Evolutionary conservation across 2,113 vertebrate species (phyloP).

Genomic region (Anseranas semipalmata): DNA sequence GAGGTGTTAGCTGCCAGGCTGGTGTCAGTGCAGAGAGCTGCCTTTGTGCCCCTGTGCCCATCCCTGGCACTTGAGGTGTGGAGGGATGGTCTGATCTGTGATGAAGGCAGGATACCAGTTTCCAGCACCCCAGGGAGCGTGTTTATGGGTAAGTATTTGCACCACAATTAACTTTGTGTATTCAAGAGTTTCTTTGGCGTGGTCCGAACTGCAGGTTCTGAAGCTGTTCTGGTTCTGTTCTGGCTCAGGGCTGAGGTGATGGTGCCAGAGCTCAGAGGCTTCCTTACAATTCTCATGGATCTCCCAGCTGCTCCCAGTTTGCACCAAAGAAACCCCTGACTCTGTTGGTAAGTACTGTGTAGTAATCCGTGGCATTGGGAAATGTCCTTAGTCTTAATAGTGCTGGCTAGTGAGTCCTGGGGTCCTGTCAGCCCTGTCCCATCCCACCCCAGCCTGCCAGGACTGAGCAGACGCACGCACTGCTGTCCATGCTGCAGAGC

Average conservation of each 20-base stretch:
- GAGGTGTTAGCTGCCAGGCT: not conserved
- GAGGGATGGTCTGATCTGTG: not conserved
- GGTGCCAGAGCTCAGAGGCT: not conserved
- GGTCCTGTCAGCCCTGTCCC: not conserved
- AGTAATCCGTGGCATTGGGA: not conserved
- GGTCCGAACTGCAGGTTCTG: not conserved
- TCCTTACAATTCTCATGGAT: rapidly evolving
- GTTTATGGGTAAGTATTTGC: not conserved
- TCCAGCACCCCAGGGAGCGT: not conserved
- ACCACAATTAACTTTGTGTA: not conserved
- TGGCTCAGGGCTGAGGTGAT: not conserved
- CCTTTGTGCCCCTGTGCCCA: not conserved
- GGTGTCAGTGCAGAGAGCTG: not conserved
- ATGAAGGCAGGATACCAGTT: not conserved
- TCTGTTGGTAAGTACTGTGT: conserved; percentile 12
- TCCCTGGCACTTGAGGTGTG: not conserved
- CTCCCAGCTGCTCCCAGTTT: not conserved
- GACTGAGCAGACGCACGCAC: not conserved
- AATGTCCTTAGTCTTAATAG: not conserved
- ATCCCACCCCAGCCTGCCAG: not conserved
- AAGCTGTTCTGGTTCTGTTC: conserved; percentile 17
- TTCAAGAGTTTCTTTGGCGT: not conserved
- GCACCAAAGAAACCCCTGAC: not conserved
- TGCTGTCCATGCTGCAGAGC: not conserved
- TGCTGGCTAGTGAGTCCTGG: not conserved